Conservation (phyloP, 2,888 invertebrate genomes). For the Brenthis ino region DNA sequence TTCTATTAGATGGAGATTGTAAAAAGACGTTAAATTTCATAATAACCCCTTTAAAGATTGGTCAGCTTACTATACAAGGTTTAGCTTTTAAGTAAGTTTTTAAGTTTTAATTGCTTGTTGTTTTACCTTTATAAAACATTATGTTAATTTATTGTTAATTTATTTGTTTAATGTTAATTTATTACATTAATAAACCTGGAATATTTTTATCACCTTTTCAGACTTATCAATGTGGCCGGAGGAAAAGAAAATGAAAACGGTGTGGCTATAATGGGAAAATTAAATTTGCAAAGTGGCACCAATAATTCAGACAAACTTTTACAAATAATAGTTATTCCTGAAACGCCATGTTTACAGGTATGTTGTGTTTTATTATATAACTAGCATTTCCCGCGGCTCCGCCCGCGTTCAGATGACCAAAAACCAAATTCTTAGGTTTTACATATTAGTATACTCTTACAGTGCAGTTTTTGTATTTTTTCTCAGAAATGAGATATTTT, state of each 20-base stretch:
- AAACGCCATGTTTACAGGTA: constrained; percentile 92
- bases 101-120: constrained; percentile 38
- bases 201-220: constrained; percentile 43
- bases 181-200: not conserved
- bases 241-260: constrained; percentile 62
- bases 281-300: constrained; percentile 75
- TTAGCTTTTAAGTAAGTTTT: constrained; percentile 84
- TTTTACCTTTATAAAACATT: not conserved
- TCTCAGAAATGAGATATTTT: no score
- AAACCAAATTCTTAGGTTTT: no score
- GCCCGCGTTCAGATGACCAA: no score
- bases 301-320: constrained; percentile 86
- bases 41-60: constrained; percentile 88
- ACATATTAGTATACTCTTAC: no score
- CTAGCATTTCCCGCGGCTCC: no score
- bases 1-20: constrained; percentile 82
- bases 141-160: no score
- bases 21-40: constrained; percentile 86
- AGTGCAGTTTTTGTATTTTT: no score
- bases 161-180: no score
- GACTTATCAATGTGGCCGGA: constrained; percentile 66
- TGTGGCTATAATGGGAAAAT: constrained; percentile 83
- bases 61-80: constrained; percentile 88
- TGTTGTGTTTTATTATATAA: not conserved
- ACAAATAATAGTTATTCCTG: constrained; percentile 88